Evolutionary conservation across 2,797 vertebrate genomes (phyloP).

Genomic region (Chiloscyllium punctatum): DNA sequence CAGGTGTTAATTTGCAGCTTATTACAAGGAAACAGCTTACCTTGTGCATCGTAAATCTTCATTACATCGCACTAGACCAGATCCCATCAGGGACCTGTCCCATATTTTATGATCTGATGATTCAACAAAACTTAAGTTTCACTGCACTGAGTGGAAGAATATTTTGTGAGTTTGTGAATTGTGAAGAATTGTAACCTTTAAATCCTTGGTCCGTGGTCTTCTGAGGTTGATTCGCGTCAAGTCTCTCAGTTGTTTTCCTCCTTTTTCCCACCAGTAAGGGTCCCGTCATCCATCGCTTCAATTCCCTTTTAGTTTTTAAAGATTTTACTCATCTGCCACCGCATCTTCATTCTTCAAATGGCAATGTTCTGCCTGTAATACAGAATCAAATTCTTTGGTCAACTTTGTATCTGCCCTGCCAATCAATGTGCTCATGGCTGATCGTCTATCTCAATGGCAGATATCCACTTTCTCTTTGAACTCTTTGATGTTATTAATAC

Average conservation of each 20-base stretch:
- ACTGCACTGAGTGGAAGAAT: not conserved
- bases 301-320: not conserved
- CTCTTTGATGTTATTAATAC: too few relatives aligned
- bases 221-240: not conserved
- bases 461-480: too few relatives aligned
- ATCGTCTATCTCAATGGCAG: too few relatives aligned
- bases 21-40: slow-evolving; percentile 29
- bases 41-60: slow-evolving; percentile 28
- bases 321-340: not conserved
- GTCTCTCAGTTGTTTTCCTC: not conserved
- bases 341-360: not conserved
- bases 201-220: not conserved
- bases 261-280: too few relatives aligned
- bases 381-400: too few relatives aligned
- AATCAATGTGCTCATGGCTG: too few relatives aligned
- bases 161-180: not conserved
- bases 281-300: not conserved
- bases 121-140: slow-evolving; percentile 22
- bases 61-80: not conserved
- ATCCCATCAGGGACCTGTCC: slow-evolving; percentile 26
- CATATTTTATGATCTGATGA: slow-evolving; percentile 30
- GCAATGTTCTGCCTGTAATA: not conserved
- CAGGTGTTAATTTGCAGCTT: slow-evolving; percentile 3
- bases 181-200: not conserved
- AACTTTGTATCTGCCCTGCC: too few relatives aligned